Base-by-base conservation (phyloP, 2,888 invertebrate genomes). In the Limnephilus lunatus region DNA sequence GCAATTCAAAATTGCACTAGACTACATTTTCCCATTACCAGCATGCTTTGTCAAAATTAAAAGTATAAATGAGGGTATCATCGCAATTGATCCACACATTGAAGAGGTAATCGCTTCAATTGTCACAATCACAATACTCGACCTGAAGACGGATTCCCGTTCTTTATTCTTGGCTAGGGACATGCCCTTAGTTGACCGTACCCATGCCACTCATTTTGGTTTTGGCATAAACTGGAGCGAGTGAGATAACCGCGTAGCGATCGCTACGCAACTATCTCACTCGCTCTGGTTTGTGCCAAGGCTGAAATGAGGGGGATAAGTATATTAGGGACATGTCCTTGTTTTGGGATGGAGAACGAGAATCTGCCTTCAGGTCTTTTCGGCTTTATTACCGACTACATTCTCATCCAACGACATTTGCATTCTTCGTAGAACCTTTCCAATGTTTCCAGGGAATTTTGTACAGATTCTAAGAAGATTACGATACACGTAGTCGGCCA, bases 21-120 rank as follows among this genome's bases (percentile, higher is more conserved):
- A 32, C 91, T 91, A 91, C 91, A 91, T 82, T 91, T 81, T 91
- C 91, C 91, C 91, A 91, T 82, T 88, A 91, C 91, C 91, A 91
- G 91, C 91, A 91, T 91, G 91, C 91, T 89, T 86, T 91, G 31
- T 81, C 86, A 91, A 91, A 91, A 86, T 85, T 90, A 86, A 91
- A 89, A 89, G 88, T 89, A 89, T 32, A 89, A 81, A 89, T 89
- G 88, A 80, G 88, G 80, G 53, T 87, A 87, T 87, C 81, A 80
- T 89, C 88, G 30, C 80, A 89, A 81, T 32, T 81, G 88, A 89
- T 89, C 44, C 30, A 88, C 88, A 39, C 25, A 68, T 39, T 87
- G 48, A 53, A 83, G 35, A 35, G 68, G 87, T 87, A 85, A 53
- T 87, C 31, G 68, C 86, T 44, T 44, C 25, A 39, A 44, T 86